Base-by-base conservation (phyloP, 2,113 vertebrate genomes). In the Channa maculata region DNA sequence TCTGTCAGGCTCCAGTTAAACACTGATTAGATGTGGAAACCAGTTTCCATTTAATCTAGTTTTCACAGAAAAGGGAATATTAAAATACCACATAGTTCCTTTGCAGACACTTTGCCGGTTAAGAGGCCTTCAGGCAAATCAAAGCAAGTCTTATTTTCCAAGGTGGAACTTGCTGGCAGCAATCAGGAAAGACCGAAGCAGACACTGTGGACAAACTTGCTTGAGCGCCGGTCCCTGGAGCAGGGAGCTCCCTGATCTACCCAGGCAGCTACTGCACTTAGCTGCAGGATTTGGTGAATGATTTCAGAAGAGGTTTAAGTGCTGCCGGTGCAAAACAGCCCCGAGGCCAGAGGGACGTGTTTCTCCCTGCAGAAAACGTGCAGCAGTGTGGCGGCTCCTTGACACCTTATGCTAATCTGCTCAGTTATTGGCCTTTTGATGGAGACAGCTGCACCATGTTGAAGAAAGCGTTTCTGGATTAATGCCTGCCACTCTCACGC, bases 121-220 rank as follows among this genome's bases (percentile, higher is more conserved):
- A 24, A 24, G 24, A 24, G 24, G 24, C 24, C 24, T 24, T 24
- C 24, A 24, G 24, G 55, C 11, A 81, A 58, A 81, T 80, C 60
- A 86, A 65, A 82, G 83, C 51, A 8, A 52, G 80, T n/a, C 73
- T 55, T 76, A 58, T 65, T 80, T 82, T 54, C 45, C 44, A 6
- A 72, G 55, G 86, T 70, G 80, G 79, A 90, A 85, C 82, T 75
- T 82, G 88, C 84, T 63, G 86, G 72, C 71, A 76, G 65, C 73
- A 86, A 90, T 90, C 84, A 83, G 75, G 82, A 82, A 51, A 58
- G 75, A 77, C 82, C 8, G 12, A 44, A 66, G 66, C 55, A 71
- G 80, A 73, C 81, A 73, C 51, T 79, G 43, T 68, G 88, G 83
- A 83, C 83, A 65, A 76, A 86, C 61, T 50, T 38, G 38, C 51